Percentiles rank a stretch among this genome's conserved stretches.
These are phyloP conservation scores for Drosophila dunni DNA, from an alignment of 1,140 invertebrate species.

Conservation along the genomic window DNA sequence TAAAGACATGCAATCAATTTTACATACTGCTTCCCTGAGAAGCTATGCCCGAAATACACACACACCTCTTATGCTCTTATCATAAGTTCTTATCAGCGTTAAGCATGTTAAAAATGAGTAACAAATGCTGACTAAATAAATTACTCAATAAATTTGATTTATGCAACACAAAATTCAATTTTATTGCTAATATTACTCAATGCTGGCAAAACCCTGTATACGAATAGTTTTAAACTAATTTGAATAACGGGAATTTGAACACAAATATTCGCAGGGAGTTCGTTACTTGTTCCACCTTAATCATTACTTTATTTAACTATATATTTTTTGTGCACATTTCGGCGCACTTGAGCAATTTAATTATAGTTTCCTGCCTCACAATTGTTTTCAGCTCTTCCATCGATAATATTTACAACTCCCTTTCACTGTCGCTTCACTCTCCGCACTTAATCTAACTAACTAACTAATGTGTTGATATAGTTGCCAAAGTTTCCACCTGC, in stretches of 20 bases:
- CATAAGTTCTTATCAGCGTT: slow-evolving; percentile 9
- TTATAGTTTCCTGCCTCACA: slow-evolving; percentile 16
- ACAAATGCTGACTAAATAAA: slow-evolving; percentile 2
- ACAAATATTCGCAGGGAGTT: slow-evolving; percentile 12
- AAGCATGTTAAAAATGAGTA: slow-evolving; percentile 5
- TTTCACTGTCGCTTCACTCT: neutral
- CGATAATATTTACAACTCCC: slow-evolving; percentile 35
- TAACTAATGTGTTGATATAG: slow-evolving; percentile 79
- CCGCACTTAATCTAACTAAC: slow-evolving; percentile 69
- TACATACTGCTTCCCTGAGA: slow-evolving; percentile 37
- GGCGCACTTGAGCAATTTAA: slow-evolving; percentile 11
- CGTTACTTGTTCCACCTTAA: slow-evolving; percentile 8
- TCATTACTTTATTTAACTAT: slow-evolving; percentile 25
- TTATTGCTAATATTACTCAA: slow-evolving; percentile 5
- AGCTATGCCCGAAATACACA: slow-evolving; percentile 12
- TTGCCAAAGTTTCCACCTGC: slow-evolving; percentile 53
- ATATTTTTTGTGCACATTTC: slow-evolving; percentile 3
- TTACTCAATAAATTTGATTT: neutral
- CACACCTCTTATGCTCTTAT: neutral
- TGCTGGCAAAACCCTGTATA: slow-evolving; percentile 12
- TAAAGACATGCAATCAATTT: slow-evolving; percentile 41
- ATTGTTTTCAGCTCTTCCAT: neutral
- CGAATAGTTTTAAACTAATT: slow-evolving; percentile 6
- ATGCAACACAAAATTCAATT: neutral
- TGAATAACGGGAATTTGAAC: slow-evolving; percentile 7